These are phyloP conservation scores for Muricea muricata DNA, from an alignment of 92 coral and sea anemone genomes.

Conservation along the genomic window DNA sequence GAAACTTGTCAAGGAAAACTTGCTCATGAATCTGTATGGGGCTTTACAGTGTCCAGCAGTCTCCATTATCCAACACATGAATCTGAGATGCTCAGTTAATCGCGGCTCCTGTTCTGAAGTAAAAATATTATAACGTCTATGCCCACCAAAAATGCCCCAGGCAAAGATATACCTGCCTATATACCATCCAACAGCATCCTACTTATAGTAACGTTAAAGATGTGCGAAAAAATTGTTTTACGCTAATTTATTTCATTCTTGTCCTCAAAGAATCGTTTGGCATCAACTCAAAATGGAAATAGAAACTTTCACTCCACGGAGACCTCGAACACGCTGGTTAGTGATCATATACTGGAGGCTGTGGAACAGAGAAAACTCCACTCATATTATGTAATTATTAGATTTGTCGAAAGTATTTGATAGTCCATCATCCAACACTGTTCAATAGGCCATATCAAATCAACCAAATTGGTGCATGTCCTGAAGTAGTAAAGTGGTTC, in stretches of 20 bases:
- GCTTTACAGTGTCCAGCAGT: neutral
- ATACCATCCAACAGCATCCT: conserved; percentile 35
- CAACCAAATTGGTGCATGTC: neutral
- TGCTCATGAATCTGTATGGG: no score
- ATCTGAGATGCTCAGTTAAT: neutral
- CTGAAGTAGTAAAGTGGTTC: neutral
- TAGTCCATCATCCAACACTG: neutral
- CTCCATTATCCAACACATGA: neutral
- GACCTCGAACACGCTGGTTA: conserved; percentile 1
- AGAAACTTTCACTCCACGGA: neutral
- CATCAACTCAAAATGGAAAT: neutral
- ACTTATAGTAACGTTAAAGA: conserved; percentile 31
- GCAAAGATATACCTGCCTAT: neutral
- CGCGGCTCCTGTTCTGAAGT: conserved; percentile 9
- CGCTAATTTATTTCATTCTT: neutral
- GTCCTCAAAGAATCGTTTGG: neutral
- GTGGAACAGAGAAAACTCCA: conserved; percentile 11
- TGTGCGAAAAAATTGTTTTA: conserved; percentile 15
- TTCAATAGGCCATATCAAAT: neutral
- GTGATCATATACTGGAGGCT: neutral
- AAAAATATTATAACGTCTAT: no score
- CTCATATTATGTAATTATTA: no score
- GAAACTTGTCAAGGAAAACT: no score
- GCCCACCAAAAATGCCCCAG: no score
- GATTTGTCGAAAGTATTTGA: conserved; percentile 4